These are phyloP conservation scores for Stigmatopora nigra DNA, from an alignment of 2,113 vertebrate genomes.

Conservation along the genomic window DNA sequence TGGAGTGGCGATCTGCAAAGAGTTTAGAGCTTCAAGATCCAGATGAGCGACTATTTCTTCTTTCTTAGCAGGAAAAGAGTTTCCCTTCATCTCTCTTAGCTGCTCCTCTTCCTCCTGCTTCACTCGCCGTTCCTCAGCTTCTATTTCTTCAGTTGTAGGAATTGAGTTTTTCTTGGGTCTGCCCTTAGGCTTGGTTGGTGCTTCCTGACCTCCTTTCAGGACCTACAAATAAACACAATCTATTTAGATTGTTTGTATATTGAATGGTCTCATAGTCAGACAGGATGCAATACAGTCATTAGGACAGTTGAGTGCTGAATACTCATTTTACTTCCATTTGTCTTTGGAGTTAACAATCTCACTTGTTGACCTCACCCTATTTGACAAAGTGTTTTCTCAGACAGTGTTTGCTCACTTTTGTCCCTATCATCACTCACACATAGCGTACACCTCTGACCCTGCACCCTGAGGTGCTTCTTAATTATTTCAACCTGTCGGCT, in stretches of 20 bases:
- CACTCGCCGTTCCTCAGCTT: conserved; percentile 86
- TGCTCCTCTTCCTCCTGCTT: conserved; percentile 69
- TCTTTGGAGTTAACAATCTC: conserved; percentile 49
- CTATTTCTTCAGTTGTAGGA: conserved; percentile 92
- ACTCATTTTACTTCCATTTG: conserved; percentile 48
- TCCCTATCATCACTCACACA: conserved; percentile 48
- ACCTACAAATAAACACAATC: conserved; percentile 71
- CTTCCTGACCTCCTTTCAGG: conserved; percentile 95
- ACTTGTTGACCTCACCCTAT: conserved; percentile 48
- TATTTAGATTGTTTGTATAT: conserved; percentile 43
- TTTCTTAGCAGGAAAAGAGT: conserved; percentile 9
- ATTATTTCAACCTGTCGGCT: neutral
- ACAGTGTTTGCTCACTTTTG: conserved; percentile 52
- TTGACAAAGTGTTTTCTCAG: conserved; percentile 57
- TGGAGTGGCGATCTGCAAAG: conserved; percentile 20
- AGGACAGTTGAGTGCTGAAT: conserved; percentile 57
- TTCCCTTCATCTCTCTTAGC: conserved; percentile 23
- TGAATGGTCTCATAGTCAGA: conserved; percentile 53
- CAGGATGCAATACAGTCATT: conserved; percentile 67
- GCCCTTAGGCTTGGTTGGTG: conserved; percentile 96
- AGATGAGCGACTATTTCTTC: conserved; percentile 37
- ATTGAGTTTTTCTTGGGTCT: conserved; percentile 99
- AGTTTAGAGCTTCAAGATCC: conserved; percentile 57
- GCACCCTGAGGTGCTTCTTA: neutral
- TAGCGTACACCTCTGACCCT: conserved; percentile 4